Evolutionary conservation across 2,113 vertebrate species (phyloP).

Genomic region (Ammodramus savannarum): DNA sequence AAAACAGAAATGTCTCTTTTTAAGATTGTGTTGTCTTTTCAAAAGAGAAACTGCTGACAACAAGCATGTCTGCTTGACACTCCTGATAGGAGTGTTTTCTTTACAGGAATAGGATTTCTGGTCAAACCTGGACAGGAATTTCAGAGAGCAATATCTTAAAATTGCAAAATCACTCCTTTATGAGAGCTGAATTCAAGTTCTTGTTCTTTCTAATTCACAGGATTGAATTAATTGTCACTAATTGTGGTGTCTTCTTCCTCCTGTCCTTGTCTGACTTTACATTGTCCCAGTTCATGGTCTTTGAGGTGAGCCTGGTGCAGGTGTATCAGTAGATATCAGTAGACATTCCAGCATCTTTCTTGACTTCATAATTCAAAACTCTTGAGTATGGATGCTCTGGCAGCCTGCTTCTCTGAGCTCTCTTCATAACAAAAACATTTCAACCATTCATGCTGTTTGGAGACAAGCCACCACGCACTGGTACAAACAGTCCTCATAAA

Average conservation of each 20-base stretch:
- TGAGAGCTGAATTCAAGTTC: neutral
- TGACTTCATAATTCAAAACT: neutral
- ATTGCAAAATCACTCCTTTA: neutral
- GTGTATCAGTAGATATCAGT: neutral
- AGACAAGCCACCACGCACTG: neutral
- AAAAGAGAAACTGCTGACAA: neutral
- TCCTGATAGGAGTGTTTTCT: neutral
- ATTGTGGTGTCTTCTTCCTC: neutral
- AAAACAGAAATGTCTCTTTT: neutral
- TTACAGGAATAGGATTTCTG: neutral
- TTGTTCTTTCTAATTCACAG: neutral
- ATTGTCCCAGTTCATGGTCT: neutral
- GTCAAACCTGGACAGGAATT: neutral
- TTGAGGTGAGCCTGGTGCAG: neutral
- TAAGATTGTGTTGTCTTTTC: neutral
- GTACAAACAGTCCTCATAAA: neutral
- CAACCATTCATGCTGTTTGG: neutral
- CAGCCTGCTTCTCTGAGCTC: neutral
- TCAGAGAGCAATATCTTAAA: neutral
- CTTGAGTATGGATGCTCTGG: fast-evolving
- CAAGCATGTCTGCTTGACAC: neutral
- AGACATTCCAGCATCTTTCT: neutral
- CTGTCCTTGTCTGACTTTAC: neutral
- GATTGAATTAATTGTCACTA: neutral
- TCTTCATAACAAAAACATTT: neutral